Conservation (phyloP, 2,797 vertebrate species). For the Steatocranus sp. region DNA sequence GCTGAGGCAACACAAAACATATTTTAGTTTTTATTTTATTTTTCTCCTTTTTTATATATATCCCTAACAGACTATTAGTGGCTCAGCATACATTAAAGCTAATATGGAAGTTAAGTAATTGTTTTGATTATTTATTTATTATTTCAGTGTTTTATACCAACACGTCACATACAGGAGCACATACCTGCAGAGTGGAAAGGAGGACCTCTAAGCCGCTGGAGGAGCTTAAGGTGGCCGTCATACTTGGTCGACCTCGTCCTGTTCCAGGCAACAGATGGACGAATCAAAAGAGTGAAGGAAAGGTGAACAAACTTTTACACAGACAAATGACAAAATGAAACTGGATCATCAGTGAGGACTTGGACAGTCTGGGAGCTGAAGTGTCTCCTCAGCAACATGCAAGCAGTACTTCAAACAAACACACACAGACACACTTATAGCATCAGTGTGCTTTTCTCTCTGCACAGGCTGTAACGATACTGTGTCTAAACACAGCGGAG, state of each 20-base stretch:
- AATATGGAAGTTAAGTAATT: background rate
- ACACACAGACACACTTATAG: background rate
- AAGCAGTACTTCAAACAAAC: background rate
- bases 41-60: background rate
- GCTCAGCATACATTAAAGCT: background rate
- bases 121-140: background rate
- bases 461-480: background rate
- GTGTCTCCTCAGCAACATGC: background rate
- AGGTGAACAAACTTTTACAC: background rate
- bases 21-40: background rate
- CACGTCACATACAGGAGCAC: background rate
- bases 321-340: background rate
- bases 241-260: constrained; percentile 52
- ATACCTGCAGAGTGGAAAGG: constrained; percentile 87
- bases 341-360: background rate
- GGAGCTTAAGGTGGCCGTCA: constrained; percentile 72
- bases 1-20: background rate
- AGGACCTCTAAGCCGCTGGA: constrained; percentile 84
- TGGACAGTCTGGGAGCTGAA: background rate
- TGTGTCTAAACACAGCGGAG: background rate
- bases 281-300: background rate
- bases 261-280: background rate
- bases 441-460: constrained; percentile 9
- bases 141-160: background rate
- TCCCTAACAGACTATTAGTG: background rate